Base-by-base conservation (phyloP, 2,797 vertebrate genomes). In the Acanthurus tractus region DNA sequence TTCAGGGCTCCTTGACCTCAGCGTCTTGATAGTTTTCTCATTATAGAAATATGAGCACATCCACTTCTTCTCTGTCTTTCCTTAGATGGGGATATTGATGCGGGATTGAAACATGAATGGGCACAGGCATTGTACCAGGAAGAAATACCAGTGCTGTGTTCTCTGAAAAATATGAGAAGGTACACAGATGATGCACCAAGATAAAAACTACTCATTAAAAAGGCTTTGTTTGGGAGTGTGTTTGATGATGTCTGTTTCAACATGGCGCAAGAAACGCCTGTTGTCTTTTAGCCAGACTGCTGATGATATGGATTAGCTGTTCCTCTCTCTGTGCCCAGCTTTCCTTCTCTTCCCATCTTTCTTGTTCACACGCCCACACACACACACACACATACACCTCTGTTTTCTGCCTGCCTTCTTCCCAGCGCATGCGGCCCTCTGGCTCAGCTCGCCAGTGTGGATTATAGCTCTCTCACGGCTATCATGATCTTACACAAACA, bases 401-500 rank as follows among this genome's bases (percentile, higher is more conserved):
- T 76, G 81, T 70, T 75, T 81, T 81, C 76, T 64, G 67, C 63
- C 61, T 79, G 67, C 74, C 70, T 73, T 61, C 76, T 71, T 75
- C 69, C 44, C 25, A 12, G 59, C 1, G 22, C 59, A 76, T 81
- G 82, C 34, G 49, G 76, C 87, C 85, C 85, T 77, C 70, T 85
- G 83, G 86, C 89, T 86, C 82, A 63, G 84, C 85, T 91, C 79
- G 6, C 88, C 78, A 81, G 44, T 84, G 92, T 82, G 89, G 93
- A 93, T 94, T 93, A 92, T 91, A 90, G 86, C 90, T 91, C 93
- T 94, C 89, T 91, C 90, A 88, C 83, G 81, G 91, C 90, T 92
- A 91, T 94, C 93, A 93, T 92, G 91, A 93, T 93, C 88, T 92
- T 93, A 94, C 90, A 92, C 92, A 95, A 95, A 94, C 93, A 94